Evolutionary conservation across 2,888 invertebrate species (phyloP).

Genomic region (Pegoplata infirma): DNA sequence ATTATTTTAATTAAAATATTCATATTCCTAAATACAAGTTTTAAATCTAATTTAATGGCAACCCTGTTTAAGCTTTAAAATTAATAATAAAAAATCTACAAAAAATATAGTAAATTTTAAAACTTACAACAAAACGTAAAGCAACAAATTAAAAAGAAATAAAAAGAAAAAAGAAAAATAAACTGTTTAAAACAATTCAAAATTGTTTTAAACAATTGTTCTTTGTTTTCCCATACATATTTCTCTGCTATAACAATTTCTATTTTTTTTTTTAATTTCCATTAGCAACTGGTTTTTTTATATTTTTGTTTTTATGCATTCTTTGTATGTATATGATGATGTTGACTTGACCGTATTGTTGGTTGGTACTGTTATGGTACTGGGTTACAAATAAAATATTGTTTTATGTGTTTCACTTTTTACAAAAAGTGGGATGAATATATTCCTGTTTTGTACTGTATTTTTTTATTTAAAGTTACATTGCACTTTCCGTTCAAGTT

Average conservation of each 20-base stretch:
- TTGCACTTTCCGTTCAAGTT: constrained; percentile 53
- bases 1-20: no score
- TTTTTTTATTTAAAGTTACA: constrained; percentile 46
- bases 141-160: not conserved
- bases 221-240: not conserved
- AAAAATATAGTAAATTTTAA: not conserved
- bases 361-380: constrained; percentile 25
- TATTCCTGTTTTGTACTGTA: constrained; percentile 17
- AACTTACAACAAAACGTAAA: no score
- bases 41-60: not conserved
- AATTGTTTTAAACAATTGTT: not conserved
- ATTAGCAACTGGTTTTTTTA: constrained; percentile 2
- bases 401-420: constrained; percentile 38
- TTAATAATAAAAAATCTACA: not conserved
- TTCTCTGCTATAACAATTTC: not conserved
- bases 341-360: not conserved
- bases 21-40: no score
- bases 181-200: not conserved
- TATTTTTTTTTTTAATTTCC: not conserved
- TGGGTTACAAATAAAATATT: constrained; percentile 46
- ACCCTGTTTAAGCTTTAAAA: not conserved
- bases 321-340: not conserved
- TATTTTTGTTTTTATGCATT: not conserved
- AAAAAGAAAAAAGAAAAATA: constrained; percentile 1
- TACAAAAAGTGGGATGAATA: constrained; percentile 34